Evolutionary conservation across 2,888 invertebrate species (phyloP).

Genomic region (Philhelius pedissequus): DNA sequence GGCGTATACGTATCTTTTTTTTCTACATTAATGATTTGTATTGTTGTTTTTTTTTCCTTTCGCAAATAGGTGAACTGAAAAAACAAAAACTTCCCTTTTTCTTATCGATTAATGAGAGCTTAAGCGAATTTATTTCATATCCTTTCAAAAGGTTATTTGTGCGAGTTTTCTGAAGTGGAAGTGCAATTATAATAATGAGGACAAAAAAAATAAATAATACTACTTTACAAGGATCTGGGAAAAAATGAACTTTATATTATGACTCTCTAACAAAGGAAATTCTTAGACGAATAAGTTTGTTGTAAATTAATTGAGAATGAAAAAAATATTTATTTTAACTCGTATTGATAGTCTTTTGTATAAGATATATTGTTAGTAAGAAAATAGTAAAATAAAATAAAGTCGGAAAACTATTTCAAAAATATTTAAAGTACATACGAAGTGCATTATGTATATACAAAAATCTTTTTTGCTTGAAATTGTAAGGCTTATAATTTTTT

Average conservation of each 20-base stretch:
- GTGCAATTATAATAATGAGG: slow-evolving; percentile 39
- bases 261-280: too few species aligned
- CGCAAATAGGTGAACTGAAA: not conserved
- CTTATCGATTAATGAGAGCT: not conserved
- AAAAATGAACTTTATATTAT: not conserved
- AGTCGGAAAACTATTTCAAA: too few species aligned
- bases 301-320: too few species aligned
- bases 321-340: too few species aligned
- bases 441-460: too few species aligned
- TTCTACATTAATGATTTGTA: not conserved
- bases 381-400: too few species aligned
- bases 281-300: too few species aligned
- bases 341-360: too few species aligned
- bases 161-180: not conserved
- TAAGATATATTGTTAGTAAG: too few species aligned
- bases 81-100: slow-evolving; percentile 1
- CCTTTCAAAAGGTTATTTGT: not conserved
- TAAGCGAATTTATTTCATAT: slow-evolving; percentile 16
- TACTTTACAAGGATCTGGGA: not conserved
- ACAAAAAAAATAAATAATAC: not conserved
- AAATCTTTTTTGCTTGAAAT: too few species aligned
- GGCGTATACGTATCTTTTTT: slow-evolving; percentile 23
- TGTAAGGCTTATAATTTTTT: too few species aligned
- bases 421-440: too few species aligned
- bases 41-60: not conserved